Base-by-base conservation (phyloP, 2,888 invertebrate species). In the Sarcophaga variegata region DNA sequence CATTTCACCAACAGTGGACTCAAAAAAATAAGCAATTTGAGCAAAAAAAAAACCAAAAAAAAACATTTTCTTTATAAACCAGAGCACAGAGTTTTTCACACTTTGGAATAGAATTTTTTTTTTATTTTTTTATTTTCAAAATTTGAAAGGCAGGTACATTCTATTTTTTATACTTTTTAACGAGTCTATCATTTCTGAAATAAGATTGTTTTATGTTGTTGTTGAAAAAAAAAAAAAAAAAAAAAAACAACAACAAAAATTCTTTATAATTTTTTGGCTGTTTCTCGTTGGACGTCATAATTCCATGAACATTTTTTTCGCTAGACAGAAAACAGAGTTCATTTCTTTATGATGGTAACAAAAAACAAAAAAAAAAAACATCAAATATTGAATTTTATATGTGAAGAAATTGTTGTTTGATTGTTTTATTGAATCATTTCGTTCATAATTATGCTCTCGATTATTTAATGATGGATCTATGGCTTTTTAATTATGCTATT, bases 11-110 rank as follows among this genome's bases (percentile, higher is more conserved):
- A 64, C 67, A 72, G 71, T 59, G n/a, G 25, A 5, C 63, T 72
- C 83, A 70, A 72, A 66, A 72, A 67, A 54, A 59, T 20, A 76
- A 75, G 11, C 60, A 74, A 25, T 49, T 20, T 45, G 71, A 74
- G 80, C 67, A 80, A 81, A 74, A 74, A 62, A 72, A 27, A 45
- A 37, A 75, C 4, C 12, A 64, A 45, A 22, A 83, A 81, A 66
- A 60, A 81, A 47, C 69, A 37, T 6, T 37, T 37, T 37, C 1
- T 37, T 37, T 37, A 37, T 37, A 6, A 37, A 37, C 37, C 37
- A 37, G 10, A 37, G 49, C n/a, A 79, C 79, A 71, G 71, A 72
- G 66, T 76, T 81, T 81, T 84, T 84, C 81, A 84, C 87, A 87
- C 81, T 87, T 80, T 83, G 54, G 62, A 74, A 74, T 74, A 86